These are phyloP conservation scores for Zeus faber DNA, from an alignment of 2,113 vertebrate species.

Conservation along the genomic window DNA sequence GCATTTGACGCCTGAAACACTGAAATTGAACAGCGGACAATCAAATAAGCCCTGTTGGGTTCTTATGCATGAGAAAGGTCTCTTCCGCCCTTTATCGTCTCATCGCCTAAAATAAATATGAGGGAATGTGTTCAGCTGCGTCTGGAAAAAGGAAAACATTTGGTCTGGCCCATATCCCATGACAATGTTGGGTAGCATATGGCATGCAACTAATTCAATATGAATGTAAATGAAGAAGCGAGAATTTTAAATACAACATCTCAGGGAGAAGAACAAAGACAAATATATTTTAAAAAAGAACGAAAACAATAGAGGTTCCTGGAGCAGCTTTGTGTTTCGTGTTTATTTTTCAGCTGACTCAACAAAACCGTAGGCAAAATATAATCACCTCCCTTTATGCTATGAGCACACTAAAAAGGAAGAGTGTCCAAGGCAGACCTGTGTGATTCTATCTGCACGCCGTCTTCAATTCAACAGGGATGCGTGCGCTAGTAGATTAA, in stretches of 20 bases:
- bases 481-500: no score
- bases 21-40: conserved; percentile 19
- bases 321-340: conserved; percentile 24
- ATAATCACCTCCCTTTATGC: no score
- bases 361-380: conserved; percentile 11
- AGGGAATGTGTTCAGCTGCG: conserved; percentile 55
- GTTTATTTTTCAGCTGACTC: conserved; percentile 31
- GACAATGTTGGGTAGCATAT: conserved; percentile 63
- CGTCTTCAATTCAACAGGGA: conserved; percentile 24
- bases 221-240: conserved; percentile 70
- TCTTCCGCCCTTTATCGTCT: conserved; percentile 42
- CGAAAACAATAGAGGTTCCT: conserved; percentile 6
- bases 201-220: conserved; percentile 63
- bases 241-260: conserved; percentile 45
- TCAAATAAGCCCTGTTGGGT: conserved; percentile 18
- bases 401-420: conserved; percentile 22
- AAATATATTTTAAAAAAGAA: conserved; percentile 5
- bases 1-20: conserved; percentile 7
- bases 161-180: conserved; percentile 59
- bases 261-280: conserved; percentile 5
- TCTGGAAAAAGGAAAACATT: conserved; percentile 40
- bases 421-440: conserved; percentile 32
- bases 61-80: conserved; percentile 24
- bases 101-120: conserved; percentile 56
- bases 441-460: conserved; percentile 11